Conservation (phyloP, 2,888 invertebrate genomes). For the Conops quadrifasciatus region DNA sequence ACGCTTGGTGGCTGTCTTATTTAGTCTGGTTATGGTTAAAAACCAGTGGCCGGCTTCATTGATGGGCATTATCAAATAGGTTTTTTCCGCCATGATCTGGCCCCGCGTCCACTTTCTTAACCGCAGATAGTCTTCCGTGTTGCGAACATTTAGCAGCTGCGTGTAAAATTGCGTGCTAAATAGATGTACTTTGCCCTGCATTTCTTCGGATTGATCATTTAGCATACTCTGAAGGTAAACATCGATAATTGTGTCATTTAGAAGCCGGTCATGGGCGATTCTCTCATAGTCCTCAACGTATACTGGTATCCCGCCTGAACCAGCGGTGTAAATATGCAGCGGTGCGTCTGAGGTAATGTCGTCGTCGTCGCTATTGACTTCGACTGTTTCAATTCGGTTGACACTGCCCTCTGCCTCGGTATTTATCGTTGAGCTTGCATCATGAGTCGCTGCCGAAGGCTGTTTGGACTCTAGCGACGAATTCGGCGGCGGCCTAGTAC, state of each 20-base stretch:
- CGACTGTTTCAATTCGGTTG: too few relatives aligned
- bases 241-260: background rate
- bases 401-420: background rate
- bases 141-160: background rate
- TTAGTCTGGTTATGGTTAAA: background rate
- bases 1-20: background rate
- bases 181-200: background rate
- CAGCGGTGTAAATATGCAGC: background rate
- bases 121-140: background rate
- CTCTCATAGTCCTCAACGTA: background rate
- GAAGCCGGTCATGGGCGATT: too few relatives aligned
- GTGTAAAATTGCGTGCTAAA: background rate
- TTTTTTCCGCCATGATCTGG: background rate
- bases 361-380: background rate
- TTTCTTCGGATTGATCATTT: background rate
- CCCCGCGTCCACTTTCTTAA: background rate
- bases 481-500: too few relatives aligned
- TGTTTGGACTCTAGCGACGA: too few relatives aligned
- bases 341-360: background rate
- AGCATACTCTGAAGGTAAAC: background rate
- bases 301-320: background rate
- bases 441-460: background rate
- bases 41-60: too few relatives aligned
- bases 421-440: background rate
- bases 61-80: background rate